A percentile compares a stretch with the other conserved stretches of the same genome.
Evolutionary conservation across 2,113 vertebrate species (phyloP).

Genomic region (Piaya cayana): DNA sequence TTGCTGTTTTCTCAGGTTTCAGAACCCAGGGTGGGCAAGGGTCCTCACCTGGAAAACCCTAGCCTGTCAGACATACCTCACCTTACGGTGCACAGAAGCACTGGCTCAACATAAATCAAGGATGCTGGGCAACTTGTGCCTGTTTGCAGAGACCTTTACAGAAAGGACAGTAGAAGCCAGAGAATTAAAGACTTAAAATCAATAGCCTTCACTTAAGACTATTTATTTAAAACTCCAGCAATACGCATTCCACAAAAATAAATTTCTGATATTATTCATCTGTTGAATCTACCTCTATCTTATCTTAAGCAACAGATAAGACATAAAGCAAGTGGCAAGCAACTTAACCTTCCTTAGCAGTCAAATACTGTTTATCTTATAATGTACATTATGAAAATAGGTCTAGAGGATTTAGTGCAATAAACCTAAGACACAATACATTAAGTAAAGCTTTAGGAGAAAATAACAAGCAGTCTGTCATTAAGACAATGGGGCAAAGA

Average conservation of each 20-base stretch:
- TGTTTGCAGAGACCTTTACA: background rate
- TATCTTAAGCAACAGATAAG: background rate
- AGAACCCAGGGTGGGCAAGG: background rate
- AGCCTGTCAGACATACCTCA: background rate
- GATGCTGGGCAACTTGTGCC: accelerated
- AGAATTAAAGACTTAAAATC: background rate
- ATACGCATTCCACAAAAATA: background rate
- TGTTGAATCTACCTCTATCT: background rate
- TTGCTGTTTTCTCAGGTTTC: background rate
- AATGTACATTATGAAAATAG: slow-evolving; percentile 40
- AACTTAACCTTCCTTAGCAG: slow-evolving; percentile 23
- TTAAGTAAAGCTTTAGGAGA: slow-evolving; percentile 37
- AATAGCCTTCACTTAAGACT: background rate
- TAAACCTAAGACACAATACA: slow-evolving; percentile 7
- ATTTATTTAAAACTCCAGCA: background rate
- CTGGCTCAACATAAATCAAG: background rate
- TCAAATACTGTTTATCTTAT: slow-evolving; percentile 50
- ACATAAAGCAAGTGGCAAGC: background rate
- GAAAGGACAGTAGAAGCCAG: background rate
- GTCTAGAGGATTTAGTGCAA: background rate
- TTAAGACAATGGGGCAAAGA: background rate
- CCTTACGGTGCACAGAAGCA: background rate
- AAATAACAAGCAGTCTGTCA: background rate
- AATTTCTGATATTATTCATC: background rate
- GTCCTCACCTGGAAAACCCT: background rate